Percentiles rank a stretch among this genome's conserved stretches.
Evolutionary conservation across 1,140 invertebrate species (phyloP).

Genomic region (Pemphigus obesinymphae): DNA sequence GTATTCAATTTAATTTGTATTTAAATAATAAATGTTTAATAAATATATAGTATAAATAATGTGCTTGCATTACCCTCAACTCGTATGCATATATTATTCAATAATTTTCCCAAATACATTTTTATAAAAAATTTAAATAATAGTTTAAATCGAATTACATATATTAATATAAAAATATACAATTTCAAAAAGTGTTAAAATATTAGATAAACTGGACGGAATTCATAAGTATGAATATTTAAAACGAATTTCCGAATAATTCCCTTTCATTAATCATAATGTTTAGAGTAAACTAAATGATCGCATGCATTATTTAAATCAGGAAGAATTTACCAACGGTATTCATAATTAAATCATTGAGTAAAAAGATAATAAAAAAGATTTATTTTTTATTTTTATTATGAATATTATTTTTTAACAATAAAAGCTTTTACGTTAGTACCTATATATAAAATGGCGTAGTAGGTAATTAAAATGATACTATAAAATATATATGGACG

Average conservation of each 20-base stretch:
- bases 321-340: neutral
- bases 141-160: too few species aligned
- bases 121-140: too few species aligned
- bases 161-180: too few species aligned
- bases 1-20: too few species aligned
- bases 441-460: neutral
- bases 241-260: neutral
- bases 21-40: too few species aligned
- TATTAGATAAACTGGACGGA: too few species aligned
- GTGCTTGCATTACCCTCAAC: too few species aligned
- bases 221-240: neutral
- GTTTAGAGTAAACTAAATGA: neutral
- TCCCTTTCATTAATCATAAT: neutral
- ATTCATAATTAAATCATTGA: neutral
- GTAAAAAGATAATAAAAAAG: neutral
- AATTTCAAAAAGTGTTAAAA: too few species aligned
- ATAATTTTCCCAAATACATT: too few species aligned
- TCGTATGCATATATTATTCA: too few species aligned
- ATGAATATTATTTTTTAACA: neutral
- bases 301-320: neutral
- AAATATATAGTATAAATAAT: too few species aligned
- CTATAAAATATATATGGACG: neutral
- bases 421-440: neutral
- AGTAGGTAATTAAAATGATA: conserved; percentile 3
- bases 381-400: neutral